These are phyloP conservation scores for Charina bottae DNA, from an alignment of 2,113 vertebrate species.

Conservation along the genomic window DNA sequence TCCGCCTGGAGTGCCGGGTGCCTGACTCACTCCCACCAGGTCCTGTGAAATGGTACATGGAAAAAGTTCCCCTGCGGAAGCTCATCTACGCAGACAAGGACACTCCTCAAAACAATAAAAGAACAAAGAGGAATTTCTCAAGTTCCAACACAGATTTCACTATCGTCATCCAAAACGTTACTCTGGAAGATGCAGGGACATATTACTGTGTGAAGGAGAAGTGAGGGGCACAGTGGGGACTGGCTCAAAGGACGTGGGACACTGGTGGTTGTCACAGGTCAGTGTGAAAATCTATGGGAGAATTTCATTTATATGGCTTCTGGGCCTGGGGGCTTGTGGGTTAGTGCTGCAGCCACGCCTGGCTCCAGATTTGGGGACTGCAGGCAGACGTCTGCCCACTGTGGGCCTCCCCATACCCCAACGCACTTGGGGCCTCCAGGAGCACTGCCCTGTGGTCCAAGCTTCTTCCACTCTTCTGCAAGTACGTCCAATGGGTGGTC, in stretches of 20 bases:
- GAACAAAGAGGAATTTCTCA: fast-evolving
- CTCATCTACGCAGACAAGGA: background rate
- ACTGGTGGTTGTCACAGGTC: fast-evolving
- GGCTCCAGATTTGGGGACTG: background rate
- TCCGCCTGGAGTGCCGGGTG: conserved; percentile 1
- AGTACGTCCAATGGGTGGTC: too few relatives aligned
- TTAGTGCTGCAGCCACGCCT: background rate
- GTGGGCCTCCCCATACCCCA: background rate
- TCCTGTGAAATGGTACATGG: conserved; percentile 50
- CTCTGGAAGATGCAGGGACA: fast-evolving
- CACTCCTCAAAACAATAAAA: fast-evolving
- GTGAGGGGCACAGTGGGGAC: fast-evolving
- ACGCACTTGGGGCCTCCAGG: background rate
- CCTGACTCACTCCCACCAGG: fast-evolving
- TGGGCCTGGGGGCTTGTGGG: background rate
- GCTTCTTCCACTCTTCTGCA: too few relatives aligned
- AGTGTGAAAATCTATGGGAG: conserved; percentile 17
- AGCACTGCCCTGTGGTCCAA: too few relatives aligned
- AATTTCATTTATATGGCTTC: background rate
- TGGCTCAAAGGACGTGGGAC: fast-evolving
- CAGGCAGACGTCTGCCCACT: too few relatives aligned
- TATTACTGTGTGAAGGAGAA: conserved; percentile 45
- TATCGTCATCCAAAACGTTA: background rate
- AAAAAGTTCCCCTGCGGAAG: fast-evolving
- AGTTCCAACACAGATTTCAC: background rate